These are phyloP conservation scores for Acleris holmiana DNA, from an alignment of 2,888 invertebrate species.

Conservation along the genomic window DNA sequence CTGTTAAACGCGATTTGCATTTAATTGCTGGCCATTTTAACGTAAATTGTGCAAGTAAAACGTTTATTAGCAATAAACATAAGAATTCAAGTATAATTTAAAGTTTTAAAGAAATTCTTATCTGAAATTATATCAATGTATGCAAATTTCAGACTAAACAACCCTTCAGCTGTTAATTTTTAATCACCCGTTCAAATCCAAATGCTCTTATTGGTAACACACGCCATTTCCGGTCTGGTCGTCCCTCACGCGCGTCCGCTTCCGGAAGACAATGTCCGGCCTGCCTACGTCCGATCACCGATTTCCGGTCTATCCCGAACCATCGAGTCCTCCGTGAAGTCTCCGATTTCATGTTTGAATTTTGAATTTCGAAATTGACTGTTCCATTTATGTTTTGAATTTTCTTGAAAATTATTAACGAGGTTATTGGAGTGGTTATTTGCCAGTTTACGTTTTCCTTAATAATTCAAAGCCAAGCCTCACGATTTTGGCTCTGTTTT, in stretches of 20 bases:
- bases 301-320: slow-evolving; percentile 53
- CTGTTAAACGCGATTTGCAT: slow-evolving; percentile 36
- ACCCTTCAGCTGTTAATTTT: slow-evolving; percentile 22
- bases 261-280: slow-evolving; percentile 79
- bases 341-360: slow-evolving; percentile 52
- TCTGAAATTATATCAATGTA: too few species aligned
- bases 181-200: slow-evolving; percentile 43
- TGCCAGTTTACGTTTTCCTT: slow-evolving; percentile 19
- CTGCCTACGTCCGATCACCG: slow-evolving; percentile 70
- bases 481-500: neutral
- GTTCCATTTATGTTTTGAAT: slow-evolving; percentile 21
- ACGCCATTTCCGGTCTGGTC: slow-evolving; percentile 69
- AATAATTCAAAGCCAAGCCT: neutral
- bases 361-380: slow-evolving; percentile 43
- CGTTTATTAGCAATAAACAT: too few species aligned
- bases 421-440: slow-evolving; percentile 17
- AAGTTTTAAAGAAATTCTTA: too few species aligned
- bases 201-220: slow-evolving; percentile 60
- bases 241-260: slow-evolving; percentile 70
- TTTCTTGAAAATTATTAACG: slow-evolving; percentile 2
- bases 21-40: slow-evolving; percentile 25
- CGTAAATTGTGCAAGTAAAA: too few species aligned
- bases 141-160: neutral
- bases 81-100: too few species aligned
- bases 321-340: slow-evolving; percentile 43